Conservation (phyloP, 2,888 invertebrate genomes). For the Smittia sp. region DNA sequence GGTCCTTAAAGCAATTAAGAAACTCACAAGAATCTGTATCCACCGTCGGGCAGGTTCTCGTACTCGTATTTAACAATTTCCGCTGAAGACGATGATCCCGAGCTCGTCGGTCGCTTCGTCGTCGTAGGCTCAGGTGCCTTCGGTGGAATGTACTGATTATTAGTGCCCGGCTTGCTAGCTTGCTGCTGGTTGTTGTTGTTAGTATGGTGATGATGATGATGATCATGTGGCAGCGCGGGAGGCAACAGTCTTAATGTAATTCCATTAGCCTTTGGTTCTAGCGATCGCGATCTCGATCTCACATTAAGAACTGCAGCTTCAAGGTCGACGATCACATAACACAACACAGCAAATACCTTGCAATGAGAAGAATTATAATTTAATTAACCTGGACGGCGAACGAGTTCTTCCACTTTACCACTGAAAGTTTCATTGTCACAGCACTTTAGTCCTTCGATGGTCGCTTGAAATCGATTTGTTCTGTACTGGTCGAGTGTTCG, state of each 20-base stretch:
- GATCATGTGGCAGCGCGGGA: not conserved
- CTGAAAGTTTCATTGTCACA: slow-evolving; percentile 1
- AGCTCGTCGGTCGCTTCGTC: not conserved
- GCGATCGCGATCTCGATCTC: not conserved
- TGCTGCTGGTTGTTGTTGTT: not conserved
- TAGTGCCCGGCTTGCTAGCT: not conserved
- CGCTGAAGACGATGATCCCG: not conserved
- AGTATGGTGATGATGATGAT: slow-evolving; percentile 4
- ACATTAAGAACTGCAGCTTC: not conserved
- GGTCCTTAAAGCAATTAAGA: not conserved
- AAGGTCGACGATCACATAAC: not conserved
- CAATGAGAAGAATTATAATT: not conserved
- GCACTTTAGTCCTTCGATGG: not conserved
- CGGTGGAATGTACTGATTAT: not conserved
- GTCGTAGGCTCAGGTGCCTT: not conserved
- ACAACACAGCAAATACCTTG: not conserved
- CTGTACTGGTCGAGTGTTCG: slow-evolving; percentile 6
- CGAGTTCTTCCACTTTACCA: not conserved
- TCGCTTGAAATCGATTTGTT: not conserved
- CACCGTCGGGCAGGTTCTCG: slow-evolving; percentile 15
- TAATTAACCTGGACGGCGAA: not conserved
- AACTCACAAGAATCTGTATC: slow-evolving; percentile 32
- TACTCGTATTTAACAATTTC: not conserved
- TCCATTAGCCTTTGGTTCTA: not conserved
- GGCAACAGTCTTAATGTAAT: slow-evolving; percentile 3